Evolutionary conservation across 2,888 invertebrate species (phyloP).

Genomic region (Hypsopygia costalis): DNA sequence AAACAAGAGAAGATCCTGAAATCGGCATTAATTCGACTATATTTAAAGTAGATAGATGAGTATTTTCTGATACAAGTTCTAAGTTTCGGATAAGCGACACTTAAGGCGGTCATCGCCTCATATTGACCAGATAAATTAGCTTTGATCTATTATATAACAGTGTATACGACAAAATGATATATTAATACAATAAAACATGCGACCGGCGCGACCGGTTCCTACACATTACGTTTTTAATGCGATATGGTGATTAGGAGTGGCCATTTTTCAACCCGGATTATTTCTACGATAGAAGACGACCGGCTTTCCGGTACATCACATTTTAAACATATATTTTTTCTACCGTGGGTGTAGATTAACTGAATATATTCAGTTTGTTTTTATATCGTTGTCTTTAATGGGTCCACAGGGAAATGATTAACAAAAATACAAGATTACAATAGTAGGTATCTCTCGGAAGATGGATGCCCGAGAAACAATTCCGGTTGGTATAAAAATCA

Average conservation of each 20-base stretch:
- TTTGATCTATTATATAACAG: constrained; percentile 65
- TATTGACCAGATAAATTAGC: constrained; percentile 66
- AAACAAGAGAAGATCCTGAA: no score
- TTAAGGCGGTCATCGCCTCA: constrained; percentile 54
- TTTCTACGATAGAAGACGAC: constrained; percentile 30
- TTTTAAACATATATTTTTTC: constrained; percentile 28
- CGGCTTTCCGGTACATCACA: constrained; percentile 47
- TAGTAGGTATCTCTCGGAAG: constrained; percentile 17
- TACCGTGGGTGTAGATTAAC: constrained; percentile 57
- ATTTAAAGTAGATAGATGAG: no score
- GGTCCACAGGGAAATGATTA: constrained; percentile 44
- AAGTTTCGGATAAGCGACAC: constrained; percentile 30
- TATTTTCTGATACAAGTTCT: constrained; percentile 1
- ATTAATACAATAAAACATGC: constrained; percentile 52
- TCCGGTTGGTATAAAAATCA: constrained; percentile 11
- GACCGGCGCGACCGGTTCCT: constrained; percentile 43
- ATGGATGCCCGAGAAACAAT: constrained; percentile 7
- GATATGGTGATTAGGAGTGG: constrained; percentile 59
- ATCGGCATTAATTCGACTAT: no score
- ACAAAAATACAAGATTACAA: constrained; percentile 35
- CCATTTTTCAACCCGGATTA: constrained; percentile 55
- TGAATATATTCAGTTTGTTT: constrained; percentile 32
- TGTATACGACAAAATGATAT: constrained; percentile 58
- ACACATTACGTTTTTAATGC: constrained; percentile 59
- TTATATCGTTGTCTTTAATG: constrained; percentile 42